These are phyloP conservation scores for Sebastes melanostomus DNA, from an alignment of 2,797 vertebrate species.

Conservation along the genomic window DNA sequence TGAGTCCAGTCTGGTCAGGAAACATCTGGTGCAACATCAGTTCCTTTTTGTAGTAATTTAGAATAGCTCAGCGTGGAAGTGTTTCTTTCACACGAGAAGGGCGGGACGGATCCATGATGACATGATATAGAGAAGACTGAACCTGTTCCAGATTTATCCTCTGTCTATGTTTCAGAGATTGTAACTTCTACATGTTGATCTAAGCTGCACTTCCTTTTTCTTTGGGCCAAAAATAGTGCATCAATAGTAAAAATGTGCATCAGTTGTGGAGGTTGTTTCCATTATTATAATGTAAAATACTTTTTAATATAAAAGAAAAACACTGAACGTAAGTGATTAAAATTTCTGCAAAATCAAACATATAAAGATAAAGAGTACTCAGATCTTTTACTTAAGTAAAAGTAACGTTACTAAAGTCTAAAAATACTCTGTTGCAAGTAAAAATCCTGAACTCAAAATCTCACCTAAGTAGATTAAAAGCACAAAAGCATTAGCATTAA, in stretches of 20 bases:
- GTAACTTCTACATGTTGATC: not conserved
- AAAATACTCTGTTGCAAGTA: too few species aligned
- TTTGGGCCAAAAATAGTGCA: not conserved
- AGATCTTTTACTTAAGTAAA: too few species aligned
- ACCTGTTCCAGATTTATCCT: not conserved
- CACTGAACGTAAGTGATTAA: not conserved
- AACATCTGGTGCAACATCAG: not conserved
- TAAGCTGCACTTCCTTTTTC: not conserved
- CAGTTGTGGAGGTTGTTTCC: not conserved
- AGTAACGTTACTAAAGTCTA: rapidly evolving
- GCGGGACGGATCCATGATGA: not conserved
- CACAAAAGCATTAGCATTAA: too few species aligned
- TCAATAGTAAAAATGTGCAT: not conserved
- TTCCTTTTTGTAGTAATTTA: not conserved
- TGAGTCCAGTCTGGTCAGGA: conserved; percentile 1
- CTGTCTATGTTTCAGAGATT: not conserved
- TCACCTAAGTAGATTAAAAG: too few species aligned
- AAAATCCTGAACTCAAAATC: rapidly evolving
- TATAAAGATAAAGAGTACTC: not conserved
- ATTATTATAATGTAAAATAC: not conserved
- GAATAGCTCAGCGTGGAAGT: not conserved
- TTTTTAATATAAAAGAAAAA: not conserved
- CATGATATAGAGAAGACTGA: rapidly evolving
- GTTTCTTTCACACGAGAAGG: not conserved
- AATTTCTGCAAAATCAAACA: not conserved